Base-by-base conservation (phyloP, 2,797 vertebrate genomes). In the Danionella dracula region DNA sequence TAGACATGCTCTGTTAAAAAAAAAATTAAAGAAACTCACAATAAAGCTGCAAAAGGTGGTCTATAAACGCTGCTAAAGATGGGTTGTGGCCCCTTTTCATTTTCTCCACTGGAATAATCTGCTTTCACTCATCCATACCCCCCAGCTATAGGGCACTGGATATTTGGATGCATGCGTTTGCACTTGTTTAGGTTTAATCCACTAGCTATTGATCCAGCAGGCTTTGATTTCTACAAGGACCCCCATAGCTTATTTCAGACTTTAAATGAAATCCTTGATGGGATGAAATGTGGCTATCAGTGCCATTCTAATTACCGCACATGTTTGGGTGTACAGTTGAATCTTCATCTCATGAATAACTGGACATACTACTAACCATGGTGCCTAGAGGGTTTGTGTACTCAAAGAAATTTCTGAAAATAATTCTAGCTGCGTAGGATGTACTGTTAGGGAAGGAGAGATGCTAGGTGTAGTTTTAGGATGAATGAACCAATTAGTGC, bases 111-210 rank as follows among this genome's bases (percentile, higher is more conserved):
- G 55, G 59, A 70, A 77, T 72, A 70, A 72, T 78, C 73, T 72
- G 60, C 79, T 69, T 56, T 37, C 34, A 78, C 67, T 63, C 73
- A 74, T 74, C 75, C 70, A 37, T 29, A 51, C 13, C 60, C 35
- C 19, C 27, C 16, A 55, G 49, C 27, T 7, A 46, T 76, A 51
- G 46, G 63, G 31, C 54, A 34, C 74, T 83, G 79, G 8, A 81
- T 84, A 80, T 82, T 78, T 81, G 77, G 81, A 80, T 83, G 88
- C 83, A 80, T 85, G 86, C 84, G 60, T 78, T 86, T 87, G 84
- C 83, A 75, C 76, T 86, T 81, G 73, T 88, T 92, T 87, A 86
- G 88, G 87, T 91, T 87, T 82, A 86, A 92, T 92, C 86, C 84
- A 83, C 80, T 79, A 62, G 61, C 69, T 87, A 86, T 91, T 89